Evolutionary conservation across 2,888 invertebrate species (phyloP).

Genomic region (Hydrotaea diabolus): DNA sequence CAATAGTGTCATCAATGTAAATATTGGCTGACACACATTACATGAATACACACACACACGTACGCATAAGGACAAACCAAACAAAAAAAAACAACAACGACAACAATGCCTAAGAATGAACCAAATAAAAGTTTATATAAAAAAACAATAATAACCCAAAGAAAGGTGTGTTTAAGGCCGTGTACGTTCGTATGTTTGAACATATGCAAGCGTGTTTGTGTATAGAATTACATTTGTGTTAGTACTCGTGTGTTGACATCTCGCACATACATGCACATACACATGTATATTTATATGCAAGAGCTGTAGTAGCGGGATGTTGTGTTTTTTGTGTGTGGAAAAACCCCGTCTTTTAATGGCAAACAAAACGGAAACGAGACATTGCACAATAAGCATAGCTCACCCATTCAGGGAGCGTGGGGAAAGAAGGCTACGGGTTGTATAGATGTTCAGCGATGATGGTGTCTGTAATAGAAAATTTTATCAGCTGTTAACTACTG

Average conservation of each 20-base stretch:
- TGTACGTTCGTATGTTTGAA: background rate
- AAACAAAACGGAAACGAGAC: background rate
- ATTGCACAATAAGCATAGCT: background rate
- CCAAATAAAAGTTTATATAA: background rate
- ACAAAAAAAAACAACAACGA: background rate
- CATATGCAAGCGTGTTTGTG: background rate
- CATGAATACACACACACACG: slow-evolving; percentile 14
- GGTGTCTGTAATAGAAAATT: slow-evolving; percentile 38
- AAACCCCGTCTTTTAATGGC: background rate
- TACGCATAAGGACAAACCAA: background rate
- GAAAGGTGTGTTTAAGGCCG: slow-evolving; percentile 32
- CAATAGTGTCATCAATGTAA: slow-evolving; percentile 55
- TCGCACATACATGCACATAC: background rate
- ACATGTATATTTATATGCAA: background rate
- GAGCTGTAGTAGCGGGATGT: background rate
- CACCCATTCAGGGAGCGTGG: background rate
- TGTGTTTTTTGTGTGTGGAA: background rate
- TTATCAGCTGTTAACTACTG: slow-evolving; percentile 45
- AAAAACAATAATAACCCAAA: slow-evolving; percentile 18
- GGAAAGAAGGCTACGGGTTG: background rate
- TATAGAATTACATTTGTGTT: background rate
- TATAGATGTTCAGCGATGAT: background rate
- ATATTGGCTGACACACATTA: slow-evolving; percentile 45
- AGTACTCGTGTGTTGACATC: slow-evolving; percentile 4
- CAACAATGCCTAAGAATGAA: background rate